Conservation (phyloP, 2,797 vertebrate species). For the Spinus pinus region DNA sequence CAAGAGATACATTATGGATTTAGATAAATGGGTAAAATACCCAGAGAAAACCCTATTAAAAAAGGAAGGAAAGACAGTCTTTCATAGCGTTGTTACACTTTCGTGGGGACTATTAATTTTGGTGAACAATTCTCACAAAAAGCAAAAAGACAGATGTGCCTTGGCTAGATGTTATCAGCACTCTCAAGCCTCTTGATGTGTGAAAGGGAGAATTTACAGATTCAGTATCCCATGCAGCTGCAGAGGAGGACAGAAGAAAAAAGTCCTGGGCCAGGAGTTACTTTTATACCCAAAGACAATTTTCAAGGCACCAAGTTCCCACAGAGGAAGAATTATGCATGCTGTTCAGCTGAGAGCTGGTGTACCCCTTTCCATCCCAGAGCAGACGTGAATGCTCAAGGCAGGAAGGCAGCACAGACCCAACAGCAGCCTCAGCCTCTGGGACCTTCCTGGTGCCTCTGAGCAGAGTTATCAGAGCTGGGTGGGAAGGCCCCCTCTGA, state of each 20-base stretch:
- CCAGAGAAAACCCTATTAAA: neutral
- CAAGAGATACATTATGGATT: neutral
- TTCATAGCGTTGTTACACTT: neutral
- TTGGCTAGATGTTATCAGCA: neutral
- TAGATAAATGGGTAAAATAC: neutral
- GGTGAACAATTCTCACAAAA: neutral
- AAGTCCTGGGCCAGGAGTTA: neutral
- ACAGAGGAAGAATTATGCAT: neutral
- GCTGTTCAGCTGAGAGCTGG: neutral
- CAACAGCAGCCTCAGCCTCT: neutral
- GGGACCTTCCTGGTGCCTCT: neutral
- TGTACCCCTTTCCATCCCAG: neutral
- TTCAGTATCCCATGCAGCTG: neutral
- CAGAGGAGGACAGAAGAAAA: neutral
- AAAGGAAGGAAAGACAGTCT: neutral
- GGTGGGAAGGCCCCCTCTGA: neutral
- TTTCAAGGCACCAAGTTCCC: neutral
- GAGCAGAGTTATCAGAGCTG: neutral
- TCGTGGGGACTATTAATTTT: neutral
- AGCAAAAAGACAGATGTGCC: neutral
- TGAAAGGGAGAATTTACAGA: neutral
- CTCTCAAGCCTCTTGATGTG: neutral
- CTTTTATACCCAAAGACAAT: fast-evolving
- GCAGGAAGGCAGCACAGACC: neutral
- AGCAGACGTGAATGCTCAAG: neutral